Conservation (phyloP, 1,140 invertebrate genomes). For the Pygmarrhopalites habei region DNA sequence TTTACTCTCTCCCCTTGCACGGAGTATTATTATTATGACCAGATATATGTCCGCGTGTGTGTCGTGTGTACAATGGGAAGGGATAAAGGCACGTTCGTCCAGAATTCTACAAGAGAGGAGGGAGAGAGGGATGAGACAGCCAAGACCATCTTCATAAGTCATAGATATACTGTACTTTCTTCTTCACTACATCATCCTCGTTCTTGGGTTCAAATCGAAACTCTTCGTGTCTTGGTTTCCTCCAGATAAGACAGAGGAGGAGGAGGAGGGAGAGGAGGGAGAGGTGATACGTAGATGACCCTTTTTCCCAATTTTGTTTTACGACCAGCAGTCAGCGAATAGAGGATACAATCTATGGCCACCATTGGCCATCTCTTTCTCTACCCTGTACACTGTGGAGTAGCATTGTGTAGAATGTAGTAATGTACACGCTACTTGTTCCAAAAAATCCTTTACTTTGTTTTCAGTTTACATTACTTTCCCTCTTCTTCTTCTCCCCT, state of each 20-base stretch:
- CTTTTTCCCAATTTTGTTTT: slow-evolving; percentile 4
- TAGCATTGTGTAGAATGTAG: too few species aligned
- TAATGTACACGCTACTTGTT: not conserved
- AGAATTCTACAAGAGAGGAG: not conserved
- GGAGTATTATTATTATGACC: too few species aligned
- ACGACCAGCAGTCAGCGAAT: not conserved
- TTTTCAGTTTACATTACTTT: not conserved
- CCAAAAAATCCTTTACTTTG: not conserved
- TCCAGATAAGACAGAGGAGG: too few species aligned
- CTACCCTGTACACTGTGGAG: too few species aligned
- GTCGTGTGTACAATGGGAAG: too few species aligned
- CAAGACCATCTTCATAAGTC: not conserved
- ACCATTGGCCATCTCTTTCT: not conserved
- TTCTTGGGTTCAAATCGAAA: too few species aligned
- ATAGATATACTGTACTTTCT: not conserved
- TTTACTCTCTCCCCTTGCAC: too few species aligned
- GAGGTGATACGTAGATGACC: slow-evolving; percentile 6
- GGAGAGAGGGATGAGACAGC: not conserved
- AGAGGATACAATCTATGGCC: not conserved
- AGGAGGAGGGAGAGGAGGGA: not conserved
- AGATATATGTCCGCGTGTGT: too few species aligned
- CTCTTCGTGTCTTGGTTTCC: too few species aligned
- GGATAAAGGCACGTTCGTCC: not conserved
- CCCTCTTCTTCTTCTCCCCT: not conserved
- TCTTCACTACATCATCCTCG: not conserved